phyloP scores from a whole-genome alignment of 2,113 vertebrate species.

The Sceloporus tristichus region DNA sequence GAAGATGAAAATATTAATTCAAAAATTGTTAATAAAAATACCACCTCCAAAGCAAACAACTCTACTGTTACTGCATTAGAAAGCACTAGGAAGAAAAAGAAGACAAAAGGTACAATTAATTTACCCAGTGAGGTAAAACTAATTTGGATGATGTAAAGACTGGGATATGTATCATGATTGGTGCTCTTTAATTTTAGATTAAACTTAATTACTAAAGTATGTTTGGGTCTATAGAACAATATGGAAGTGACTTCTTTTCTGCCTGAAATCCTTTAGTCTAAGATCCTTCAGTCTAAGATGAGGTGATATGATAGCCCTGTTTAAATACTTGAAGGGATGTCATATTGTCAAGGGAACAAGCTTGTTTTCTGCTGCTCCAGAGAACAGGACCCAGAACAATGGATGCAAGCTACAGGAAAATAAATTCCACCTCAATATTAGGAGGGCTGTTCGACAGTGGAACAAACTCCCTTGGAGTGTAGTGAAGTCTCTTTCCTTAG shows the following conservation, averaged over 20 bases:
- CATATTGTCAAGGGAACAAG: too few species aligned
- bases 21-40: slow-evolving; percentile 32
- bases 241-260: background rate
- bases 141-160: background rate
- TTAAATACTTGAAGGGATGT: too few species aligned
- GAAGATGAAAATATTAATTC: slow-evolving; percentile 19
- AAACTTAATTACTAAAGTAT: background rate
- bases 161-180: background rate
- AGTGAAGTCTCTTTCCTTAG: too few species aligned
- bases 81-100: slow-evolving; percentile 41
- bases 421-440: too few species aligned
- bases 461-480: too few species aligned
- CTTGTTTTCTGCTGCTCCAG: too few species aligned
- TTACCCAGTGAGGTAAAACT: background rate
- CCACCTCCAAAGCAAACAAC: slow-evolving; percentile 5
- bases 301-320: too few species aligned
- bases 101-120: slow-evolving; percentile 50
- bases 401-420: too few species aligned
- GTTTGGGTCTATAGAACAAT: background rate
- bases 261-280: background rate
- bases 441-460: too few species aligned
- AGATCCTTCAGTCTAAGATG: background rate
- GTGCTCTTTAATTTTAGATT: background rate
- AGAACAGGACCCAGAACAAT: too few species aligned
- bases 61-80: slow-evolving; percentile 29